Percentiles rank a stretch among this genome's conserved stretches.
phyloP scores from a whole-genome alignment of 2,797 vertebrate genomes.

The Chaetophractus vellerosus region DNA sequence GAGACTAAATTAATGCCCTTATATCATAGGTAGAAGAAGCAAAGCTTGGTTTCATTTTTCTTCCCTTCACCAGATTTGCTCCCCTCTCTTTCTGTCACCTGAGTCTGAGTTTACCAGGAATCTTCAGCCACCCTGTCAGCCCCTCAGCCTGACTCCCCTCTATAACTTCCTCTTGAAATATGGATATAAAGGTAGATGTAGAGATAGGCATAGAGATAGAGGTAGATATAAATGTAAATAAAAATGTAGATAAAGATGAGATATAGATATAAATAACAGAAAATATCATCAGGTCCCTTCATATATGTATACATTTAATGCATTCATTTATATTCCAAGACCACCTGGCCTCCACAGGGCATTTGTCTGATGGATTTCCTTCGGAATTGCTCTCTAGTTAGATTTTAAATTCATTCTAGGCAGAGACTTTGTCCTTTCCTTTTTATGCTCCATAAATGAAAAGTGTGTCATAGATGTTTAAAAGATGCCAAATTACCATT shows the following conservation, averaged over 20 bases:
- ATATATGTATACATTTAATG: not conserved
- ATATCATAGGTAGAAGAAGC: not conserved
- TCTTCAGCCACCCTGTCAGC: not conserved
- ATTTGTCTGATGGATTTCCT: not conserved
- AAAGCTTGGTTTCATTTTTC: not conserved
- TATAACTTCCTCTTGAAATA: not conserved
- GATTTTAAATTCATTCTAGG: conserved; percentile 26
- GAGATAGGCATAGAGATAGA: not conserved
- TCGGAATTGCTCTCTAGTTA: not conserved
- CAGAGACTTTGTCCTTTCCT: not conserved
- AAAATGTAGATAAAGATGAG: too few species aligned
- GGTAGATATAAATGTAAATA: too few species aligned
- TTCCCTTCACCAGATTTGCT: not conserved
- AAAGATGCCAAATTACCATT: conserved; percentile 30
- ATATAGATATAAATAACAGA: not conserved
- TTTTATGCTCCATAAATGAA: not conserved
- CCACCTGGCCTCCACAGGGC: not conserved
- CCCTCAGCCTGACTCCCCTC: too few species aligned
- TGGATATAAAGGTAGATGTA: not conserved
- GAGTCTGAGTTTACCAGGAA: not conserved
- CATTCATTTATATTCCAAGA: not conserved
- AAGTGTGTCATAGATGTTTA: not conserved
- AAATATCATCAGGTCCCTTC: not conserved
- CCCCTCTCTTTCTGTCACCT: not conserved
- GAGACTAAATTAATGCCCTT: not conserved